These are phyloP conservation scores for Agraylea sexmaculata DNA, from an alignment of 1,140 invertebrate genomes.

Conservation along the genomic window DNA sequence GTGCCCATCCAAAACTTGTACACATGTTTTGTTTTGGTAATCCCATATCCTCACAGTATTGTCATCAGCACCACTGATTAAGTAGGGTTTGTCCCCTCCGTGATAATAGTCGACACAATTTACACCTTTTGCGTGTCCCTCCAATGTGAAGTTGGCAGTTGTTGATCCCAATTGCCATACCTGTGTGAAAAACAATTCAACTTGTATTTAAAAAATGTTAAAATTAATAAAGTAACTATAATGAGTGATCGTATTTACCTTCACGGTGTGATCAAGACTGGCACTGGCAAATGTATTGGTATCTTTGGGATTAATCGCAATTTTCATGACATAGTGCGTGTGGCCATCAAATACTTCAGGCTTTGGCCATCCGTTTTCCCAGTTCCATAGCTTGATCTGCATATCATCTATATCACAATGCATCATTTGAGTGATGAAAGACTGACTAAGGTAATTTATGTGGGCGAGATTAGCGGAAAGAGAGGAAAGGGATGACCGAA, in stretches of 20 bases:
- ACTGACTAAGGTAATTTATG: not conserved
- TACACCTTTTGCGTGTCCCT: constrained; percentile 97
- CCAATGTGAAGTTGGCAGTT: constrained; percentile 95
- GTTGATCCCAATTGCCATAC: constrained; percentile 95
- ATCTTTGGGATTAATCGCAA: constrained; percentile 99
- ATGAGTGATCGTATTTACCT: constrained; percentile 45
- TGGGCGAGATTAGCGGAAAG: too few relatives aligned
- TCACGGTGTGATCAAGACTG: constrained; percentile 93
- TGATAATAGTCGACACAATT: constrained; percentile 99
- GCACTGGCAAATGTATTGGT: constrained; percentile 99
- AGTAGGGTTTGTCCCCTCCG: constrained; percentile 98
- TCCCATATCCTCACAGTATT: constrained; percentile 98
- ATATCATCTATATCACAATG: constrained; percentile 77
- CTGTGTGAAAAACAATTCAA: constrained; percentile 30
- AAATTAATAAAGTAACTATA: not conserved
- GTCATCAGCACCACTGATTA: constrained; percentile 98
- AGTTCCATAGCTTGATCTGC: constrained; percentile 99
- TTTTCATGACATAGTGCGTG: constrained; percentile 99
- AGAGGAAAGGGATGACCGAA: too few relatives aligned
- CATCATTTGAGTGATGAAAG: not conserved
- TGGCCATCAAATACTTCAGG: constrained; percentile 98
- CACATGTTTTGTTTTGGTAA: constrained; percentile 99
- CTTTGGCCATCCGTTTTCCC: constrained; percentile 96
- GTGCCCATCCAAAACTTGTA: constrained; percentile 95
- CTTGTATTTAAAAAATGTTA: not conserved